These are phyloP conservation scores for Bellardia pandia DNA, from an alignment of 2,888 invertebrate species.

Conservation along the genomic window DNA sequence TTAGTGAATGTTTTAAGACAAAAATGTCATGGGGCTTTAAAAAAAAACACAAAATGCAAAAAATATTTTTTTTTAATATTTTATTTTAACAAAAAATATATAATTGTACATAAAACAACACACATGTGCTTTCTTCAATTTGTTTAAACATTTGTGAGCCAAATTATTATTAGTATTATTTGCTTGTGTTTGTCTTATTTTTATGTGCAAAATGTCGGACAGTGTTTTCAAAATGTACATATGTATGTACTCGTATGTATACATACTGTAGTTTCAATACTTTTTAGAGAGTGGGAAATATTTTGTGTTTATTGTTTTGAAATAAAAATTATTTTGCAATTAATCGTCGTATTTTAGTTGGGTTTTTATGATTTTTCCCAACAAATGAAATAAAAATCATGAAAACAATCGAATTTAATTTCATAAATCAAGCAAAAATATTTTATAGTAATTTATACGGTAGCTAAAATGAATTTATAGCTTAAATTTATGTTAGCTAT, in stretches of 20 bases:
- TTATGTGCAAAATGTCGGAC: constrained; percentile 40
- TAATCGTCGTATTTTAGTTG: background rate
- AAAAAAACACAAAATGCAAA: background rate
- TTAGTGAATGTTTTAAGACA: constrained; percentile 12
- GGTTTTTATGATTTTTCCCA: background rate
- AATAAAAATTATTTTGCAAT: background rate
- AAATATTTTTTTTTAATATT: constrained; percentile 9
- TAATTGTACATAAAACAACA: constrained; percentile 13
- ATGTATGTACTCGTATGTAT: background rate
- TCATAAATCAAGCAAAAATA: too few species aligned
- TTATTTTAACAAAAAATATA: constrained; percentile 10
- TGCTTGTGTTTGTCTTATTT: constrained; percentile 5
- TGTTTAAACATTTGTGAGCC: constrained; percentile 53
- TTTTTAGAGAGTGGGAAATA: constrained; percentile 6
- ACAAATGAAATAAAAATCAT: too few species aligned
- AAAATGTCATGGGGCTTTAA: constrained; percentile 31
- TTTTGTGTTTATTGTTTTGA: constrained; percentile 9
- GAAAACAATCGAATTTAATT: too few species aligned
- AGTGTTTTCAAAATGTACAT: constrained; percentile 8
- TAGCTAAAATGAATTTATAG: too few species aligned
- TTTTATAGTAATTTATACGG: too few species aligned
- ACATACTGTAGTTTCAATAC: background rate
- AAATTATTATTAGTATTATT: constrained; percentile 2
- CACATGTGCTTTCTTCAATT: constrained; percentile 19
- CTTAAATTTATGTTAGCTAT: too few species aligned